Evolutionary conservation across 2,113 vertebrate genomes (phyloP), one percentile per base, ranked within the genome.

Genomic region (Echinops telfairi): DNA sequence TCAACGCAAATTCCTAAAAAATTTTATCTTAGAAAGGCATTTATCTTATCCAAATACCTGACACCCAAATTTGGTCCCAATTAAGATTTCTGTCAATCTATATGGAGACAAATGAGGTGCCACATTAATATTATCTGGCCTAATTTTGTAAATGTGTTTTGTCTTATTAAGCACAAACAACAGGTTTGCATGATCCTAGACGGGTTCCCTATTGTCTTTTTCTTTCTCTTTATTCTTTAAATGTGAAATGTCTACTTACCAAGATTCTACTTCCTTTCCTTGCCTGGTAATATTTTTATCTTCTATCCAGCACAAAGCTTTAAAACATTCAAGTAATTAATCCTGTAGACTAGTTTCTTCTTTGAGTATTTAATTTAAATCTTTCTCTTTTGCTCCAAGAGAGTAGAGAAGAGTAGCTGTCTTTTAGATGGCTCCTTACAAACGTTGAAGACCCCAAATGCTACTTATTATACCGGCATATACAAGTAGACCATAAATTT

Each of bases 1-100:
- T 22, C 11, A 0, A 8, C 12, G 38, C 17, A 92, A 94, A 7
- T 82, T 92, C 43, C 75, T 89, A 87, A 64, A 8, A 31, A 82
- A 86, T 64, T 94, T 93, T 83, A 83, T 80, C 62, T 86, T 83
- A 33, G 43, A 94, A 76, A 73, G 6, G 68, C 36, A 71, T 90
- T 86, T 81, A 58, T 86, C 58, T 93, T 92, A 57, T 78, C 10
- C 23, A 71, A 53, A 90, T 84, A 78, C 16, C 57, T 47, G 23
- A 75, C 36, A 83, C 23, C 12, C 33, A 47, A 23, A 92, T 95
- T 92, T 94, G 79, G 38, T 89, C 68, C 33, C 93, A 27, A 81
- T 83, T 78, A 88, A 36, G 1, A 91, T 73, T 83, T 86, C 36
- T 92, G 38, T 20, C 60, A 88, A 58, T 82, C 12, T 83, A 2